Conservation (phyloP, 2,113 vertebrate species). For the Telmatochromis bifrenatus region DNA sequence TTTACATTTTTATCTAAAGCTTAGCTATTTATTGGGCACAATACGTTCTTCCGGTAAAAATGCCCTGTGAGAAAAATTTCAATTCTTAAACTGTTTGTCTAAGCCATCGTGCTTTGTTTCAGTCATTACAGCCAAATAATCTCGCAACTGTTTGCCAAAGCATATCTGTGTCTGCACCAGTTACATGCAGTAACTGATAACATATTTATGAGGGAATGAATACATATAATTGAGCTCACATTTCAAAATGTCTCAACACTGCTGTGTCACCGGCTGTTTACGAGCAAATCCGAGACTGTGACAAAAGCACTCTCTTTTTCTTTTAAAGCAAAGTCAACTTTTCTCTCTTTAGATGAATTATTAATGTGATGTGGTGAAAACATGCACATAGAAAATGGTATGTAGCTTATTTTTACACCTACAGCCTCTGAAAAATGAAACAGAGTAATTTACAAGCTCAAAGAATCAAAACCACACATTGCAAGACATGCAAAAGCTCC, state of each 20-base stretch:
- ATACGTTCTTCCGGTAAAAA: background rate
- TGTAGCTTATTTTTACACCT: slow-evolving; percentile 12
- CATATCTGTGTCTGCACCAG: slow-evolving; percentile 3
- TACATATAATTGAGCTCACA: slow-evolving; percentile 29
- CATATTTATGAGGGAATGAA: slow-evolving; percentile 35
- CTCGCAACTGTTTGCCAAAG: background rate
- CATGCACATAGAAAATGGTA: slow-evolving; percentile 13
- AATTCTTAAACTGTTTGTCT: background rate
- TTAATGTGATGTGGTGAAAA: slow-evolving; percentile 19
- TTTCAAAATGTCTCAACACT: slow-evolving; percentile 35
- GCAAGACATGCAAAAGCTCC: background rate
- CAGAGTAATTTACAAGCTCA: slow-evolving; percentile 4
- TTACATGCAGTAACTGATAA: slow-evolving; percentile 1
- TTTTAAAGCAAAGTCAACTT: background rate
- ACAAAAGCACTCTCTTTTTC: background rate
- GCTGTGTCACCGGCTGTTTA: slow-evolving; percentile 18
- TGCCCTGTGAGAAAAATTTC: background rate
- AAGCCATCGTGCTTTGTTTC: slow-evolving; percentile 1
- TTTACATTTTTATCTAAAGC: background rate
- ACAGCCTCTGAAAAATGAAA: background rate
- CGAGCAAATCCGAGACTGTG: slow-evolving; percentile 12
- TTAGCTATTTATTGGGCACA: background rate
- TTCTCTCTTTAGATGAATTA: slow-evolving; percentile 27
- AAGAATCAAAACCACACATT: background rate
- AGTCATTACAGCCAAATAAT: slow-evolving; percentile 4